Base-by-base conservation (phyloP, 2,888 invertebrate genomes). In the Mayetiola destructor region DNA sequence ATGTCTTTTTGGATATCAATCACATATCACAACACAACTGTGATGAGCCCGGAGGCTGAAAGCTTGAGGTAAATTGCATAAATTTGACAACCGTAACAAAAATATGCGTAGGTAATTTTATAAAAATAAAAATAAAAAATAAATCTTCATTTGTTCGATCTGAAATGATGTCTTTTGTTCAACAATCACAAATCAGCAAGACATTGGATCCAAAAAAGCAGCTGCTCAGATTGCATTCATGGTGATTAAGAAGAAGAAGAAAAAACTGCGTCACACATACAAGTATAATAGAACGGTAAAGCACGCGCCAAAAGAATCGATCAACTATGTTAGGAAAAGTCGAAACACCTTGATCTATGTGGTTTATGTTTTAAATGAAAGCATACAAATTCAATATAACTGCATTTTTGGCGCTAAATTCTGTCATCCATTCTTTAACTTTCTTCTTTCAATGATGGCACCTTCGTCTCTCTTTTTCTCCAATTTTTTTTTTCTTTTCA, bases 271-370 rank as follows among this genome's bases (percentile, higher is more conserved):
- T n/a, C n/a, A n/a, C n/a, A n/a, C n/a, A n/a, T n/a, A n/a, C n/a
- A n/a, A n/a, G n/a, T n/a, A n/a, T n/a, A n/a, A n/a, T n/a, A n/a
- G n/a, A n/a, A n/a, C n/a, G n/a, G 27, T 27, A 27, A 48, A 48
- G 48, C 48, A 48, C 48, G 48, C 48, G 48, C 48, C 48, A 48
- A 48, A 48, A 48, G 48, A 48, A 48, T 48, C 48, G 48, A 48
- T 48, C 48, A 48, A 48, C 23, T 27, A 27, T n/a, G n/a, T 6
- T 27, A 3, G n/a, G 8, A 48, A 48, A 48, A 21, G 21, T 23
- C 5, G 36, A 40, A 20, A 8, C 23, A 48, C 23, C 27, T 48
- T 27, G 48, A 48, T 18, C 27, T 48, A 48, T 48, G 48, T 48
- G 48, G 48, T 48, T 48, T 48, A 48, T 48, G 48, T 16, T 27